Base-by-base conservation (phyloP, 2,888 invertebrate species). In the Coremacera marginata region DNA sequence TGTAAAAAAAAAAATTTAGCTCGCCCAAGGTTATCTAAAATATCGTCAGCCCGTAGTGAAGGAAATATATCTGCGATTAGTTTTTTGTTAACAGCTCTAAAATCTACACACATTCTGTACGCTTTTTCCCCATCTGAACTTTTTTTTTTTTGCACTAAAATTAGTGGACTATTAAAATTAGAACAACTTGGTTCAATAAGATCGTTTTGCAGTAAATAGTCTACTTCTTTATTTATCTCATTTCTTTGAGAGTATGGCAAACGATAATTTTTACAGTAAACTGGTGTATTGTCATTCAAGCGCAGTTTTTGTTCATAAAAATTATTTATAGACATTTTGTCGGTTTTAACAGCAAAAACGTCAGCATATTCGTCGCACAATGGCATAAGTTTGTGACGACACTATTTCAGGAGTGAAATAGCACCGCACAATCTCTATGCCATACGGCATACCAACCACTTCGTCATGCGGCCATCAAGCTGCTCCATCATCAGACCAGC, bases 181-280 rank as follows among this genome's bases (percentile, higher is more conserved):
- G 31, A 31, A 31, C 31, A 25, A 60, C 63, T 70, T 70, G 75
- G 77, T 49, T 77, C 75, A 14, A 77, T 77, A 65, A 77, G 63
- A 37, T 77, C 60, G 51, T 75, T 75, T 19, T 75, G 5, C 57
- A 77, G 19, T 52, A 77, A 37, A 9, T 73, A 31, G 3, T 31
- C 31, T 31, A 31, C 31, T 31, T 31, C 3, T 31, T 31, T 31
- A 31, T 5, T 31, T 49, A 77, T 77, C 62, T 77, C 74, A 0
- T 63, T n/a, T 27, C 44, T 63, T 63, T 75, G 74, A 3, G 57
- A 62, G 63, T 77, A n/a, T n/a, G 76, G 65, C 14, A 71, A 25
- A 11, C 70, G n/a, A n/a, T n/a, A n/a, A n/a, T n/a, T n/a, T n/a
- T n/a, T n/a, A n/a, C n/a, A n/a, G n/a, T n/a, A n/a, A 11, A 22